Percentiles rank a stretch among this genome's conserved stretches.
These are phyloP conservation scores for Cyprinella venusta DNA, from an alignment of 2,797 vertebrate species.

Conservation along the genomic window DNA sequence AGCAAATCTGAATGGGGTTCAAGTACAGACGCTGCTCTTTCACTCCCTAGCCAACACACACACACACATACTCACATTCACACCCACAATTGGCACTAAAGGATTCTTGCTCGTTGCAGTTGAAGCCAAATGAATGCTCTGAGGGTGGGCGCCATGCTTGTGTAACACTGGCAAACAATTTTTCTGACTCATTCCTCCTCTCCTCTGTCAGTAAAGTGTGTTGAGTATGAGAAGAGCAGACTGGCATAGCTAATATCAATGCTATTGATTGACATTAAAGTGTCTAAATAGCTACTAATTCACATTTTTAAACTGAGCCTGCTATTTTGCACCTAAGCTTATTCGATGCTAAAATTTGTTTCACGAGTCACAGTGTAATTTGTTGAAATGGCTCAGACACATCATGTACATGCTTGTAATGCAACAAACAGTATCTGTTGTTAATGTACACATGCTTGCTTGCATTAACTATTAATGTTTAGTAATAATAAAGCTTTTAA, in stretches of 20 bases:
- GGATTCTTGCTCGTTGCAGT: conserved; percentile 34
- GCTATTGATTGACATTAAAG: conserved; percentile 9
- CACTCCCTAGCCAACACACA: conserved; percentile 23
- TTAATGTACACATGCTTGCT: background rate
- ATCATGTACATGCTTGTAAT: background rate
- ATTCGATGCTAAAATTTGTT: conserved; percentile 6
- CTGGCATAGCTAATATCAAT: conserved; percentile 21
- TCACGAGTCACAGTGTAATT: conserved; percentile 4
- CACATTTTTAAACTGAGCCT: too few species aligned
- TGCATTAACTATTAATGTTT: conserved; percentile 21
- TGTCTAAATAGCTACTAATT: too few species aligned
- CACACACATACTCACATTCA: conserved; percentile 21
- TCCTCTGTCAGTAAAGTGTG: conserved; percentile 34
- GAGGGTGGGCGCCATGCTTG: conserved; percentile 46
- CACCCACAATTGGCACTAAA: conserved; percentile 37
- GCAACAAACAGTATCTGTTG: background rate
- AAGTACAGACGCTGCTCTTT: conserved; percentile 33
- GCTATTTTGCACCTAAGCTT: conserved; percentile 6
- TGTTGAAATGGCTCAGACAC: background rate
- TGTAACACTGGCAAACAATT: conserved; percentile 41
- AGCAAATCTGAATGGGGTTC: conserved; percentile 37
- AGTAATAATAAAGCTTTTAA: conserved; percentile 31
- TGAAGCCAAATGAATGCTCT: conserved; percentile 45
- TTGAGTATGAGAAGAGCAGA: conserved; percentile 29
- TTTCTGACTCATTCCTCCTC: conserved; percentile 53